Evolutionary conservation across 2,888 invertebrate species (phyloP), one percentile per base, ranked within the genome.

Genomic region (Tachina lurida): DNA sequence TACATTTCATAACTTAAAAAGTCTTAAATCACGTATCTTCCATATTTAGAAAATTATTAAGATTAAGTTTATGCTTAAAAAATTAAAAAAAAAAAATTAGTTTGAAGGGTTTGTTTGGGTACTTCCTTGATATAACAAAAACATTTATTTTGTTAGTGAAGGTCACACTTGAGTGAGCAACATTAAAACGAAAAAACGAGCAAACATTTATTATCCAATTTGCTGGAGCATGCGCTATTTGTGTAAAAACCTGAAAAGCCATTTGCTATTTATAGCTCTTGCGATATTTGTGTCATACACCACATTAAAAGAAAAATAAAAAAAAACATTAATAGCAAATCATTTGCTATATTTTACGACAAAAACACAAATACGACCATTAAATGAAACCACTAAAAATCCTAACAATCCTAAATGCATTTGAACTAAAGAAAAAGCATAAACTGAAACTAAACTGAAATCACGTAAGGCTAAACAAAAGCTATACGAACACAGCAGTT

Each of bases 261-360:
- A 74, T 60, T 67, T 62, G 31, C 12, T 8, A 58, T 80, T 58
- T 71, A 74, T 63, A 43, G 12, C 10, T 47, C 17, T 49, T 31
- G 49, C 43, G 49, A 41, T 79, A 75, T 79, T 84, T 84, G 74
- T 78, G 84, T 84, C 75, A 78, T 75, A 65, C 49, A 70, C 19
- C 17, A 70, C 47, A 73, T 78, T 54, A 60, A 79, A 60, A 71
- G 73, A 15, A 22, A 22, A 22, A 22, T 2, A 54, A 65, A 79
- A 52, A 71, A 78, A n/a, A 45, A 73, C 12, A 79, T 19, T 49
- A 77, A 73, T 39, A 39, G 10, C 60, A 39, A 67, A 71, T 63
- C 13, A 63, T 74, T 75, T 68, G 67, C 67, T 45, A 47, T 49
- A 58, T 78, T 74, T 75, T 63, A 75, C 58, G 68, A 58, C 41